Evolutionary conservation across 2,888 invertebrate genomes (phyloP).

Genomic region (Dryomyza anilis): DNA sequence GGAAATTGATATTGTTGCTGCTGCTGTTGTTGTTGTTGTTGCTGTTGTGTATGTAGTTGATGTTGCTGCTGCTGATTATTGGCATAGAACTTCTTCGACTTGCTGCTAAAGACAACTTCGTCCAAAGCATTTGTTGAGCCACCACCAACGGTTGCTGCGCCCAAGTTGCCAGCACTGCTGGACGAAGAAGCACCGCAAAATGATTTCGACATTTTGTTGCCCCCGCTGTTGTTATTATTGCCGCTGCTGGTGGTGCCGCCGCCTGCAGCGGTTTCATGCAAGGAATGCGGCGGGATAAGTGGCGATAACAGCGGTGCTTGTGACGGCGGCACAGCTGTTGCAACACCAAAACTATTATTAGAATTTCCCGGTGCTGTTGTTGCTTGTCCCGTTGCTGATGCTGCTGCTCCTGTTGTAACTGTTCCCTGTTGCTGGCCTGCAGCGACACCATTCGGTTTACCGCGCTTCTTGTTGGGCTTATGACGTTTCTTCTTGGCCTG

Average conservation of each 20-base stretch:
- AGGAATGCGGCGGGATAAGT: constrained; percentile 33
- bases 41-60: constrained; percentile 21
- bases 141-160: constrained; percentile 30
- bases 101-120: constrained; percentile 22
- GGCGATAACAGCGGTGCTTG: constrained; percentile 35
- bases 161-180: constrained; percentile 36
- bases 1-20: constrained; percentile 58
- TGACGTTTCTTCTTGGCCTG: constrained; percentile 92
- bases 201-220: constrained; percentile 42
- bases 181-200: constrained; percentile 47
- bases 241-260: constrained; percentile 33
- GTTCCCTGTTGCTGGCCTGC: constrained; percentile 39
- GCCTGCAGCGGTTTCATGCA: constrained; percentile 30
- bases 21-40: constrained; percentile 37
- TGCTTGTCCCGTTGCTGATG: constrained; percentile 32
- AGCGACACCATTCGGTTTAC: constrained; percentile 68
- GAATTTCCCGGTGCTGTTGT: constrained; percentile 51
- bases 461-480: constrained; percentile 86
- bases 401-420: constrained; percentile 37
- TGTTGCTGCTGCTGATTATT: constrained; percentile 33
- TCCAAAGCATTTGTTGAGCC: constrained; percentile 46
- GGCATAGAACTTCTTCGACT: constrained; percentile 27
- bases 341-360: constrained; percentile 52
- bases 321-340: constrained; percentile 32
- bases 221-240: too few species aligned